These are phyloP conservation scores for Phyllostomus discolor DNA, from an alignment of 2,113 vertebrate genomes.

Conservation along the genomic window DNA sequence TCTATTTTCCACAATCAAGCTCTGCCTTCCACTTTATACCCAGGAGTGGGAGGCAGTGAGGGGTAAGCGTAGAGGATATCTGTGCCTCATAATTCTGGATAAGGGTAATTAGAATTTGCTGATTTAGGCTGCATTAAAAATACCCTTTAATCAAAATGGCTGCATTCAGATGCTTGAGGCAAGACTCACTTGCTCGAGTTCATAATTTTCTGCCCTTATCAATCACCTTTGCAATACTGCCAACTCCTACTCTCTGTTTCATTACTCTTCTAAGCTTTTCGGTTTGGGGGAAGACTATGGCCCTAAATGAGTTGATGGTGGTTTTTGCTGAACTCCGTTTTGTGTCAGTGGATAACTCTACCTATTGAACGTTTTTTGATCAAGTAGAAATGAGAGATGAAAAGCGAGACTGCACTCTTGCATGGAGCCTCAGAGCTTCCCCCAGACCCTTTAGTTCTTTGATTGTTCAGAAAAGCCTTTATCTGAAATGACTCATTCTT, in stretches of 20 bases:
- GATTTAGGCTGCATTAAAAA: neutral
- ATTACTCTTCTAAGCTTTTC: neutral
- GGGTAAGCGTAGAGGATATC: neutral
- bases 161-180: neutral
- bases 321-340: neutral
- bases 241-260: neutral
- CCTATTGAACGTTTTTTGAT: neutral
- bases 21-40: neutral
- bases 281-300: neutral
- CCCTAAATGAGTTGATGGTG: neutral
- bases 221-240: accelerated
- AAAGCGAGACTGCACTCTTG: neutral
- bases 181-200: neutral
- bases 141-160: neutral
- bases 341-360: neutral
- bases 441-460: neutral
- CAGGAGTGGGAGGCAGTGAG: neutral
- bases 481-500: neutral
- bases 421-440: neutral
- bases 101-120: neutral
- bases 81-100: neutral
- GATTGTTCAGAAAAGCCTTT: neutral
- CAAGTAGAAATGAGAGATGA: neutral
- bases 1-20: neutral
- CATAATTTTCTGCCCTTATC: neutral